Evolutionary conservation across 2,888 invertebrate genomes (phyloP).

Genomic region (Dynastes maya): DNA sequence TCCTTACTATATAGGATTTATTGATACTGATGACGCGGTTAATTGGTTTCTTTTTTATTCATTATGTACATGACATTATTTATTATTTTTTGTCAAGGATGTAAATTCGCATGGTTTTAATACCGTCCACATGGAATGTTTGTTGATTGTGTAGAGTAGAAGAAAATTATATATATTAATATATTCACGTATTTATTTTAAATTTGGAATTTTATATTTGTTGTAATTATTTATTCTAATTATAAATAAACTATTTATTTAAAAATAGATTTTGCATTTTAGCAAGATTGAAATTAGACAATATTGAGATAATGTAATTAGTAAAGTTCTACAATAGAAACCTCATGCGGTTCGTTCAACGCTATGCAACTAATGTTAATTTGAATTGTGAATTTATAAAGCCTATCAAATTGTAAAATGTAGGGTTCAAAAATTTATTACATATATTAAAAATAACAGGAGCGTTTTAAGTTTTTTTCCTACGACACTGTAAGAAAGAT

Average conservation of each 20-base stretch:
- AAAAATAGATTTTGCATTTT: background rate
- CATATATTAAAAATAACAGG: too few relatives aligned
- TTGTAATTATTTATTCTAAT: conserved; percentile 45
- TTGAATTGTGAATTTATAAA: too few relatives aligned
- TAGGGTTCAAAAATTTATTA: too few relatives aligned
- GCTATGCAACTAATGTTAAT: too few relatives aligned
- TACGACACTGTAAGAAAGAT: too few relatives aligned
- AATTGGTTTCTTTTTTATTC: conserved; percentile 11
- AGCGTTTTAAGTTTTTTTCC: too few relatives aligned
- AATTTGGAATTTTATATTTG: conserved; percentile 46
- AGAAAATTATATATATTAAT: conserved; percentile 37
- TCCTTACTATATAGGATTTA: background rate
- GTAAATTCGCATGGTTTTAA: conserved; percentile 40
- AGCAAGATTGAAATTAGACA: too few relatives aligned
- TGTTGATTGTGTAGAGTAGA: conserved; percentile 30
- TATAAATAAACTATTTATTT: conserved; percentile 39
- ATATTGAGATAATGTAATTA: too few relatives aligned
- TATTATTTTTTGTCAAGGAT: conserved; percentile 4
- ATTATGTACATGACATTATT: conserved; percentile 8
- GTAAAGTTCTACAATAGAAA: too few relatives aligned
- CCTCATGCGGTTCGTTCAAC: too few relatives aligned
- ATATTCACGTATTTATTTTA: conserved; percentile 44
- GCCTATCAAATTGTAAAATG: too few relatives aligned
- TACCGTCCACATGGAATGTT: conserved; percentile 44
- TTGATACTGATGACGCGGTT: background rate